Conservation (phyloP, 2,888 invertebrate species). For the Tortricodes alternella region DNA sequence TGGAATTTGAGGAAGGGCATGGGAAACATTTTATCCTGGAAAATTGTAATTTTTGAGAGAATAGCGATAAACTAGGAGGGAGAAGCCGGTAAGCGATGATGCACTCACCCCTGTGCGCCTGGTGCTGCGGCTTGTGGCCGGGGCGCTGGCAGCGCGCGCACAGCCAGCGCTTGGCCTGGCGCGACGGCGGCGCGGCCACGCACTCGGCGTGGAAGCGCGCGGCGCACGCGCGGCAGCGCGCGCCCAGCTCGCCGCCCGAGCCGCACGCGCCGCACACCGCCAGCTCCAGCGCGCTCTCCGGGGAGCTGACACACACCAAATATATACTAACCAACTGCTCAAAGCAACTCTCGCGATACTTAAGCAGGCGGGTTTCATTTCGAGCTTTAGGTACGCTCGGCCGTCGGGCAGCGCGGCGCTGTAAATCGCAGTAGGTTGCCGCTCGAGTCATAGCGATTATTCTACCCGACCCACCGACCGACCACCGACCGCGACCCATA, state of each 20-base stretch:
- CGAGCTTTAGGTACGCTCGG: too few species aligned
- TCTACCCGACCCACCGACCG: too few species aligned
- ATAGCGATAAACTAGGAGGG: too few species aligned
- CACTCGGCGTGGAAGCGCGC: constrained; percentile 89
- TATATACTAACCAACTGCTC: background rate
- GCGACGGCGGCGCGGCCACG: constrained; percentile 78
- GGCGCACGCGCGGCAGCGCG: constrained; percentile 83
- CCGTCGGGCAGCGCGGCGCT: too few species aligned
- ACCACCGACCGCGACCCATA: too few species aligned
- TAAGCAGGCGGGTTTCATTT: too few species aligned
- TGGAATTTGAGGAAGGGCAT: too few species aligned
- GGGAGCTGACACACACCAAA: constrained; percentile 23
- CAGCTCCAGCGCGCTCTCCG: constrained; percentile 43
- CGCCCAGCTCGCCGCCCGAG: constrained; percentile 85
- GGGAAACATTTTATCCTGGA: too few species aligned
- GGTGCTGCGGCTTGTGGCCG: constrained; percentile 58
- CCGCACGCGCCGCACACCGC: constrained; percentile 85
- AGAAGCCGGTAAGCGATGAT: background rate
- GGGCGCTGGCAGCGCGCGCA: constrained; percentile 72
- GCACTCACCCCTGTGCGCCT: constrained; percentile 38
- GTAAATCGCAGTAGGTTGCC: too few species aligned
- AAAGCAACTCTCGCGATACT: too few species aligned
- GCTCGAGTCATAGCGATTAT: too few species aligned
- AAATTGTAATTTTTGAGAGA: too few species aligned
- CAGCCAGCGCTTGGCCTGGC: constrained; percentile 74